phyloP scores from a whole-genome alignment of 2,797 vertebrate genomes.

The Scleropages formosus region DNA sequence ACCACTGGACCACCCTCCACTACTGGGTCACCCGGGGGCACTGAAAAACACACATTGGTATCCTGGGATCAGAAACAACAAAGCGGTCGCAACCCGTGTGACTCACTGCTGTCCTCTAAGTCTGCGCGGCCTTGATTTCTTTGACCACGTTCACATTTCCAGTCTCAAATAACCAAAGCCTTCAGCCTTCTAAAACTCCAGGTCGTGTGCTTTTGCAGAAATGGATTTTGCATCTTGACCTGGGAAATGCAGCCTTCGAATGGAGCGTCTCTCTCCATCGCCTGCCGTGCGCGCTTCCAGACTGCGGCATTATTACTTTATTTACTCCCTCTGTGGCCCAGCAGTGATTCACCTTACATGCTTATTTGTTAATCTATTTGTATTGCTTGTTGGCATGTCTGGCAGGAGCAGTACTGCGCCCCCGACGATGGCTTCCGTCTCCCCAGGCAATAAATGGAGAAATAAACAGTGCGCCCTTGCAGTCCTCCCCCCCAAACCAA shows the following conservation, averaged over 20 bases:
- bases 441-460: conserved; percentile 62
- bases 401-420: conserved; percentile 64
- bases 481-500: conserved; percentile 64
- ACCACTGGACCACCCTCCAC: conserved; percentile 82
- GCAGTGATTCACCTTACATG: conserved; percentile 64
- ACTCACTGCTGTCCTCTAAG: too few relatives aligned
- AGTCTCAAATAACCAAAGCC: background rate
- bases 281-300: conserved; percentile 38
- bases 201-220: background rate
- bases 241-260: conserved; percentile 1
- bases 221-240: background rate
- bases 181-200: background rate
- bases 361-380: conserved; percentile 77
- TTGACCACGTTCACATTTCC: background rate
- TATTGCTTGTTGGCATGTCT: conserved; percentile 63
- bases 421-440: conserved; percentile 71
- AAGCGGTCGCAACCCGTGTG: background rate
- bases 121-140: background rate
- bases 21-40: conserved; percentile 80
- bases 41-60: conserved; percentile 54
- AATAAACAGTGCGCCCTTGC: conserved; percentile 58
- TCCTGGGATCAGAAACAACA: background rate
- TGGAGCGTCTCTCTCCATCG: background rate
- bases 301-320: conserved; percentile 61
- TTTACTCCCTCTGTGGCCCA: conserved; percentile 61